These are phyloP conservation scores for Danaus plexippus DNA, from an alignment of 1,140 invertebrate genomes.

Conservation along the genomic window DNA sequence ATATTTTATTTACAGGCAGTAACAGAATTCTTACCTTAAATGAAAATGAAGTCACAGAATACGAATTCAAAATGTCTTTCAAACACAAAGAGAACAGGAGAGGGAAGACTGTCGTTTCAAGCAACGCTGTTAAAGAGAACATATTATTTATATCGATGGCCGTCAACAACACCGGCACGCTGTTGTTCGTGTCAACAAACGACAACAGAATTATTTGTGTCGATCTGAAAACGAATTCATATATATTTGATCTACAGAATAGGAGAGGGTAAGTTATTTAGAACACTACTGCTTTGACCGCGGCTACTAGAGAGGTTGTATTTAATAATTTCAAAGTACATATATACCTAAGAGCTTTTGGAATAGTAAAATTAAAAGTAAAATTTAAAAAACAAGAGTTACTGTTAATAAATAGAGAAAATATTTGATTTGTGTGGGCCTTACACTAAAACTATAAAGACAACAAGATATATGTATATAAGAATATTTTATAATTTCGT, in stretches of 20 bases:
- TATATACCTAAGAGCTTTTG: too few relatives aligned
- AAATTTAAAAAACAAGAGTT: too few relatives aligned
- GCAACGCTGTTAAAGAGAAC: conserved; percentile 37
- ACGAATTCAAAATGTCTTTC: conserved; percentile 31
- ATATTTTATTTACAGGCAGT: conserved; percentile 32
- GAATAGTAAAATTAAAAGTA: too few relatives aligned
- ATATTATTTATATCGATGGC: conserved; percentile 41
- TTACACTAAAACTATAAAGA: too few relatives aligned
- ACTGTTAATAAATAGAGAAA: too few relatives aligned
- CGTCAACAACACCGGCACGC: conserved; percentile 50
- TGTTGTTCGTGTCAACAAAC: conserved; percentile 54
- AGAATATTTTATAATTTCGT: too few relatives aligned
- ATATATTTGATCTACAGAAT: conserved; percentile 53
- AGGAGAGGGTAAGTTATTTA: conserved; percentile 44
- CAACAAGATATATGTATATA: too few relatives aligned
- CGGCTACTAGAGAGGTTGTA: too few relatives aligned
- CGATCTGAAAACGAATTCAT: conserved; percentile 44
- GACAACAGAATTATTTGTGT: conserved; percentile 52
- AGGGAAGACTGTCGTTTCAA: conserved; percentile 31
- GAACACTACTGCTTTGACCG: too few relatives aligned
- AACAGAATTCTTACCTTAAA: conserved; percentile 54
- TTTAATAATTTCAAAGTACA: too few relatives aligned
- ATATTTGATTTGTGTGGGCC: too few relatives aligned
- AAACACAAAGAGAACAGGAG: conserved; percentile 25
- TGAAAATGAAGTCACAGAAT: conserved; percentile 39